A percentile compares a stretch with the other conserved stretches of the same genome.
phyloP scores from a whole-genome alignment of 2,888 invertebrate species.

The Gisinianus flammeolus region DNA sequence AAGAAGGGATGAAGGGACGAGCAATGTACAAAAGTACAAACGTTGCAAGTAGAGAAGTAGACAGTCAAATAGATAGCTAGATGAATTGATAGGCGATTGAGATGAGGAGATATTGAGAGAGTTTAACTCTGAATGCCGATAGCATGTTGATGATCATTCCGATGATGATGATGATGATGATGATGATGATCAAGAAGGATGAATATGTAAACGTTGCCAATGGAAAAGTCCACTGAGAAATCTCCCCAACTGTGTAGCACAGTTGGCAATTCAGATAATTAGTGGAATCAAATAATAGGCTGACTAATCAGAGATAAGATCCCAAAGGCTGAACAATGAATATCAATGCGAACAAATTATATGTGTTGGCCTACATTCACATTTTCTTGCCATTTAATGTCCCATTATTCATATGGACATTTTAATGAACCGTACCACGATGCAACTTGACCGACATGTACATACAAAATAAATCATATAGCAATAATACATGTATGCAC shows the following conservation, averaged over 20 bases:
- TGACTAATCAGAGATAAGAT: constrained; percentile 47
- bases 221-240: neutral
- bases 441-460: too few species aligned
- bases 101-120: constrained; percentile 2
- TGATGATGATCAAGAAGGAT: too few species aligned
- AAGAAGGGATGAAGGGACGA: neutral
- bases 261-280: constrained; percentile 55
- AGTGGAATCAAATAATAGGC: constrained; percentile 53
- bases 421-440: constrained; percentile 40
- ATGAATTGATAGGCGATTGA: constrained; percentile 30
- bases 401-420: constrained; percentile 46
- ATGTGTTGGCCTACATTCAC: constrained; percentile 15
- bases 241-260: constrained; percentile 46
- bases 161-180: neutral
- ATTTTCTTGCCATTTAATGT: constrained; percentile 41
- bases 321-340: constrained; percentile 30
- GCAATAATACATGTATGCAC: neutral
- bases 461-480: too few species aligned
- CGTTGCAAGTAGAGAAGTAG: neutral
- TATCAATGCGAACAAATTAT: constrained; percentile 45
- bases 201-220: neutral
- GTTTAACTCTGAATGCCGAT: constrained; percentile 14
- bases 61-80: neutral
- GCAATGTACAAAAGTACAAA: neutral
- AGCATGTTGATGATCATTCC: neutral